Evolutionary conservation across 2,797 vertebrate genomes (phyloP), one percentile per base, ranked within the genome.

Genomic region (Centroberyx gerrardi): DNA sequence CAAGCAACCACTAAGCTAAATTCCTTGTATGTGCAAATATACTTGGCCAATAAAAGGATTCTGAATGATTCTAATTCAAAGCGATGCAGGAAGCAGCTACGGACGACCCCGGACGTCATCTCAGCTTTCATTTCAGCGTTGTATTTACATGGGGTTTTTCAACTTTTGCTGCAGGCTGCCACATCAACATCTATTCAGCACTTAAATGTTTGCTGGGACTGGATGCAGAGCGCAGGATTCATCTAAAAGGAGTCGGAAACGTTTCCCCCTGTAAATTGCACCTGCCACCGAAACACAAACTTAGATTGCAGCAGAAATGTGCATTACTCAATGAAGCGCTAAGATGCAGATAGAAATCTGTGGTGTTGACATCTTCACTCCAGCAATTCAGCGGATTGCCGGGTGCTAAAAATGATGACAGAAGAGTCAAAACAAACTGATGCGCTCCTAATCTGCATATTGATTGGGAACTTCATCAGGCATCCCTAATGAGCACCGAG

Each of bases 391-490:
- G 62, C 18, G 22, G 31, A 48, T 54, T 49, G 36, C 63, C 28
- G 64, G 64, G 56, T 29, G 56, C 63, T 42, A 56, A 56, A 65
- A 87, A 42, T 31, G 44, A 83, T 59, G 74, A 83, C 80, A 64
- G 68, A 82, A 44, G 74, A 88, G 67, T 85, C 87, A 85, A 85
- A 90, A 90, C 90, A 85, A 90, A 93, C 90, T 90, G 88, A 93
- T 90, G 87, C 76, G 79, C 84, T 88, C 74, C 88, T 88, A 89
- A 94, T 94, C 93, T 94, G 87, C 93, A 95, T 94, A 94, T 93
- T 95, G 92, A 95, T 95, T 94, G 88, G 87, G 89, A 94, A 92
- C 81, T 92, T 94, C 90, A 94, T 94, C 94, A 94, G 82, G 78
- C 91, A 80, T 91, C 76, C 54, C 87, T 93, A 93, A 95, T 93